Percentiles rank a stretch among this genome's conserved stretches.
Conservation (phyloP, 2,797 vertebrate species). For the Hoplostethus atlanticus region DNA sequence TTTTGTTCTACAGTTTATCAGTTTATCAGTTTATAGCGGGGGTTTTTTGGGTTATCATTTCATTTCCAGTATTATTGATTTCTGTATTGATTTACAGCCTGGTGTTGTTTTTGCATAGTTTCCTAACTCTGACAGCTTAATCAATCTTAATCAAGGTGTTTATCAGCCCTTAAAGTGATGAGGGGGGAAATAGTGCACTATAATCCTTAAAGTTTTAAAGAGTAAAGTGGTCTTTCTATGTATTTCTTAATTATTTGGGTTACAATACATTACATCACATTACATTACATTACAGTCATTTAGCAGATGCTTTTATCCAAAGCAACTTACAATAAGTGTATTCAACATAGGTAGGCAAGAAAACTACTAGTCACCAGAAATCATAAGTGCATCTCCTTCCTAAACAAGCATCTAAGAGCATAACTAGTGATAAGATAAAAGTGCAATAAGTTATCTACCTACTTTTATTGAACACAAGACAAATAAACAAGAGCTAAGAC, state of each 20-base stretch:
- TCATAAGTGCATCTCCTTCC: too few relatives aligned
- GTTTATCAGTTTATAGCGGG: conserved; percentile 49
- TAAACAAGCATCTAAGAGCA: too few relatives aligned
- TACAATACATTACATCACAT: not conserved
- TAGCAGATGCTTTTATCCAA: too few relatives aligned
- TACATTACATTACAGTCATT: too few relatives aligned
- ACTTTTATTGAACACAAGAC: too few relatives aligned
- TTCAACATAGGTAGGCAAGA: too few relatives aligned
- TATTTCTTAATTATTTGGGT: conserved; percentile 8
- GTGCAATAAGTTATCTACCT: too few relatives aligned
- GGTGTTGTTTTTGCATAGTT: conserved; percentile 41
- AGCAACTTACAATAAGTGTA: too few relatives aligned
- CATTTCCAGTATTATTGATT: conserved; percentile 72
- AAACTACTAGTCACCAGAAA: too few relatives aligned
- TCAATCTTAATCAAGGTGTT: conserved; percentile 65
- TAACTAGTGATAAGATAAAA: too few relatives aligned
- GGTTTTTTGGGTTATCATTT: conserved; percentile 53
- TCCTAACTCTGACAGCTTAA: conserved; percentile 57
- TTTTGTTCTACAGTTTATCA: conserved; percentile 42
- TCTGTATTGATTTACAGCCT: conserved; percentile 52
- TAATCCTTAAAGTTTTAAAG: conserved; percentile 11
- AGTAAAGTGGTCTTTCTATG: conserved; percentile 13
- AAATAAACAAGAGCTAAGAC: too few relatives aligned
- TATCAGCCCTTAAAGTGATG: conserved; percentile 32
- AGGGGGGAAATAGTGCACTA: not conserved